These are phyloP conservation scores for Mus caroli DNA, from an alignment of 2,797 vertebrate genomes.

Conservation along the genomic window DNA sequence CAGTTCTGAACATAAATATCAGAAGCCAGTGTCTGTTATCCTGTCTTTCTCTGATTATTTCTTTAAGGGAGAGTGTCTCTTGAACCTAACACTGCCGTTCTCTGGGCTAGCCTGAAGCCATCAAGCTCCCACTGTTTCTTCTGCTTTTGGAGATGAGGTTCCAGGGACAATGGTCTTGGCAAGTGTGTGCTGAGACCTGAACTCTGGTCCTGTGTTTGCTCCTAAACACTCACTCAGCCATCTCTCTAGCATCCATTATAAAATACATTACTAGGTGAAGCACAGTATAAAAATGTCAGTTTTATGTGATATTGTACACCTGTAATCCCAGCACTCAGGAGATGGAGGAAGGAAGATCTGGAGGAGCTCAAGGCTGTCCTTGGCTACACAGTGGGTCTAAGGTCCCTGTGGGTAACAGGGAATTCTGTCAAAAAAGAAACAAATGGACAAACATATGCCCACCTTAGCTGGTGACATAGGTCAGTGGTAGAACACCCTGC, in stretches of 20 bases:
- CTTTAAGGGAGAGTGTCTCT: background rate
- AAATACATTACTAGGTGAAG: background rate
- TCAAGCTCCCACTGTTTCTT: background rate
- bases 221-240: background rate
- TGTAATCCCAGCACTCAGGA: background rate
- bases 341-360: background rate
- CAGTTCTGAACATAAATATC: background rate
- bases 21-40: background rate
- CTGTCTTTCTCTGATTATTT: background rate
- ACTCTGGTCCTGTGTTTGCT: background rate
- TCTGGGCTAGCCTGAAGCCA: background rate
- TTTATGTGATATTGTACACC: background rate
- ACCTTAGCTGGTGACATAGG: background rate
- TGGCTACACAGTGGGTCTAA: background rate
- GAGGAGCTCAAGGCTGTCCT: background rate
- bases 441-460: background rate
- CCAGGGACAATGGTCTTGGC: background rate
- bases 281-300: background rate
- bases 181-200: background rate
- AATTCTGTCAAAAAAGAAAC: background rate
- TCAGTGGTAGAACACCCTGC: background rate
- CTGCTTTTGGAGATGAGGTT: background rate
- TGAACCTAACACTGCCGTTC: background rate
- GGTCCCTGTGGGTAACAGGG: background rate
- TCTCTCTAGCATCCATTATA: background rate